Percentiles rank a stretch among this genome's conserved stretches.
Conservation (phyloP, 1,140 invertebrate genomes). For the Leptopilina boulardi region DNA sequence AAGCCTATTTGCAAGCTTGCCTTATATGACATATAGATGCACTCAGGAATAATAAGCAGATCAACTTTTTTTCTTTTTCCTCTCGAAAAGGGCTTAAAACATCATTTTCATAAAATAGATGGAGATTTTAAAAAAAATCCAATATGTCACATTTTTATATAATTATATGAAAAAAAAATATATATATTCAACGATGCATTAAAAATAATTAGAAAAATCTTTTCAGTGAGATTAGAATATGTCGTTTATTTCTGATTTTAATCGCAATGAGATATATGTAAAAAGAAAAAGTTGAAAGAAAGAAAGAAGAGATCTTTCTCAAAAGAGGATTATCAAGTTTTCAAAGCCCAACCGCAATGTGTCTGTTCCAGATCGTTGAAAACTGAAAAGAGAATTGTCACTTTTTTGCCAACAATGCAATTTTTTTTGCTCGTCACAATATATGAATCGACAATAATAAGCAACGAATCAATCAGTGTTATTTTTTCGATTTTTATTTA, state of each 20-base stretch:
- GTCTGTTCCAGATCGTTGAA: not conserved
- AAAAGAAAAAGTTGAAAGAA: not conserved
- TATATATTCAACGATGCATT: not conserved
- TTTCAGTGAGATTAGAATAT: no score
- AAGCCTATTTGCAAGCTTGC: not conserved
- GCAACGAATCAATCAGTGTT: not conserved
- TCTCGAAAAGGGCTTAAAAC: not conserved
- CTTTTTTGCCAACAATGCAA: not conserved
- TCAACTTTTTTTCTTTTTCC: not conserved
- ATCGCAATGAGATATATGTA: no score
- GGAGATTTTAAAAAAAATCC: not conserved
- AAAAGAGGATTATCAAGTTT: not conserved
- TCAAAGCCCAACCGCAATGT: not conserved
- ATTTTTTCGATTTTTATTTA: not conserved
- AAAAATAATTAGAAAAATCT: not conserved
- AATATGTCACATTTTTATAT: no score
- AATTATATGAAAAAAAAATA: no score
- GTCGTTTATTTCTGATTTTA: no score
- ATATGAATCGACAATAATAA: not conserved
- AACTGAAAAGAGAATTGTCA: not conserved
- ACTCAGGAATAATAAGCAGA: not conserved
- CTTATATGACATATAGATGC: not conserved
- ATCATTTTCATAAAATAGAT: not conserved
- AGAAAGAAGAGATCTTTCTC: not conserved
- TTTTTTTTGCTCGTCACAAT: not conserved